These are phyloP conservation scores for Dryomyza anilis DNA, from an alignment of 2,888 invertebrate genomes.

Conservation along the genomic window DNA sequence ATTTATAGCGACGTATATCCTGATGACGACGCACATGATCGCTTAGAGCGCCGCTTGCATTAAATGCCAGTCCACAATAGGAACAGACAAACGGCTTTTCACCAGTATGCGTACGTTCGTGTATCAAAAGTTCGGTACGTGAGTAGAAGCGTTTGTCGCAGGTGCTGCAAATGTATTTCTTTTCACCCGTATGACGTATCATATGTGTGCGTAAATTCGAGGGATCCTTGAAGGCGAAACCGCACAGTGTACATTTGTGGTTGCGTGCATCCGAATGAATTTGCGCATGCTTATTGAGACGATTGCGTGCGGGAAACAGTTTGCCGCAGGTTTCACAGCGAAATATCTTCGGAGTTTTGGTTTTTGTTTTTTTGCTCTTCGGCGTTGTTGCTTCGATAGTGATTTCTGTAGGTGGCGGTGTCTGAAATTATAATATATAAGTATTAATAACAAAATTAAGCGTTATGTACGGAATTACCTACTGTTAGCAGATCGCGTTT, in stretches of 20 bases:
- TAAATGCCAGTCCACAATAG: conserved; percentile 45
- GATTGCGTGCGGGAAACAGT: background rate
- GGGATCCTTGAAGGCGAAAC: conserved; percentile 37
- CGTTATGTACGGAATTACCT: too few relatives aligned
- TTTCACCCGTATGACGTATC: conserved; percentile 38
- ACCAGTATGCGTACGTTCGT: conserved; percentile 51
- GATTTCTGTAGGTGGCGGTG: too few relatives aligned
- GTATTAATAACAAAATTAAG: too few relatives aligned
- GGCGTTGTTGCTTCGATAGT: too few relatives aligned
- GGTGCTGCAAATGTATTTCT: conserved; percentile 47
- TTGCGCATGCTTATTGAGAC: background rate
- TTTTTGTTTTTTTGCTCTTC: too few relatives aligned
- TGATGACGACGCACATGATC: conserved; percentile 49
- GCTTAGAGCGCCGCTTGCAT: conserved; percentile 49
- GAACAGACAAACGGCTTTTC: conserved; percentile 50
- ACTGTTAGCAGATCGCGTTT: too few relatives aligned
- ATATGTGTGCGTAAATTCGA: conserved; percentile 31
- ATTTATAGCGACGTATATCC: conserved; percentile 45
- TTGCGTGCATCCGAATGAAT: conserved; percentile 13
- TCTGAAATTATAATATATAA: too few relatives aligned
- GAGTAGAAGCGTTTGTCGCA: conserved; percentile 50
- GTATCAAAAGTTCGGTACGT: conserved; percentile 51
- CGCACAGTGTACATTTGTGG: conserved; percentile 31
- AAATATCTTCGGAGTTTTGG: too few relatives aligned
- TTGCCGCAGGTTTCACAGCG: conserved; percentile 1